Percentiles rank a stretch among this genome's conserved stretches.
Evolutionary conservation across 1,140 invertebrate genomes (phyloP).

Genomic region (Caligus rogercresseyi): DNA sequence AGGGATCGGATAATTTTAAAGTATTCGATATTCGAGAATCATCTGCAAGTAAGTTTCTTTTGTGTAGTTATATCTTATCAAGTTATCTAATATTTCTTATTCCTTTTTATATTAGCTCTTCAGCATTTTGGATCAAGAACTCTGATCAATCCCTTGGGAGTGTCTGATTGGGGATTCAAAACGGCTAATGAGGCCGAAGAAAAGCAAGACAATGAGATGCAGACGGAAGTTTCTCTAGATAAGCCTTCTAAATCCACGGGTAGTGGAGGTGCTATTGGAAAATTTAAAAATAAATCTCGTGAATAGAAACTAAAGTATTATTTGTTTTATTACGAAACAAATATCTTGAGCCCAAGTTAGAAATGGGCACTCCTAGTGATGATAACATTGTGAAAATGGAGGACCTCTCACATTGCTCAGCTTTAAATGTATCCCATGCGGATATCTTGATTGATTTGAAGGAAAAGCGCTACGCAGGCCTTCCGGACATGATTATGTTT

Average conservation of each 20-base stretch:
- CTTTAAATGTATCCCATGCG: not conserved
- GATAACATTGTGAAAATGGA: too few relatives aligned
- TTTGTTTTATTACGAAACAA: too few relatives aligned
- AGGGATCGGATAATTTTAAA: slow-evolving; percentile 54
- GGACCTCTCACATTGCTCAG: not conserved
- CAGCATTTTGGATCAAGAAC: slow-evolving; percentile 3
- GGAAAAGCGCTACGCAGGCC: not conserved
- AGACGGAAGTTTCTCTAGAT: not conserved
- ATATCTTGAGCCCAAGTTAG: too few relatives aligned
- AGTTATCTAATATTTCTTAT: slow-evolving; percentile 1
- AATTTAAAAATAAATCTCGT: slow-evolving; percentile 13
- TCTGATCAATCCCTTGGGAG: slow-evolving; percentile 3
- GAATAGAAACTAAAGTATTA: not conserved
- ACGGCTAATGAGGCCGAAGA: slow-evolving; percentile 9
- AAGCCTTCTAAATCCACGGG: not conserved
- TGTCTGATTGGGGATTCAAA: not conserved
- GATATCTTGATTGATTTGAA: not conserved
- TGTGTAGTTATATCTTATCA: not conserved
- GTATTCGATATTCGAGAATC: slow-evolving; percentile 51
- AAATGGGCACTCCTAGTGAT: too few relatives aligned
- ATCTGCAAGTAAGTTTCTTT: slow-evolving; percentile 38
- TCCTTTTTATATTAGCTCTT: not conserved
- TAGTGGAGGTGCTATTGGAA: slow-evolving; percentile 13
- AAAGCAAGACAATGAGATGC: slow-evolving; percentile 1
- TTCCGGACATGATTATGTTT: not conserved